These are phyloP conservation scores for Halictus rubicundus DNA, from an alignment of 1,140 invertebrate species.

Conservation along the genomic window DNA sequence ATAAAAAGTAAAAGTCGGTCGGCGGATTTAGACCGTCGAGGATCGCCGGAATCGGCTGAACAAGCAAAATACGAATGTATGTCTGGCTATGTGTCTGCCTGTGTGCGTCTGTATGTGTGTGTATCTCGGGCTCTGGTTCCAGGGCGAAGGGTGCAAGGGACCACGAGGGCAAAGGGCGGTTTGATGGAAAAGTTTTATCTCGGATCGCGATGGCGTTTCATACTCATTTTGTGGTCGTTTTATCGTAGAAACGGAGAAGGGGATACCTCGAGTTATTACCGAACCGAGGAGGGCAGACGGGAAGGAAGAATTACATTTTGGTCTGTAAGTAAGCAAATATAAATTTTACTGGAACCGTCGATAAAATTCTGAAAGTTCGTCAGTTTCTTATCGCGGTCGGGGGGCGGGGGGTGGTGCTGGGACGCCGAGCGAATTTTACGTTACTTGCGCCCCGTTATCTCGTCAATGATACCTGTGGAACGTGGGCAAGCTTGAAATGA, in stretches of 20 bases:
- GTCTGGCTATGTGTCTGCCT: too few relatives aligned
- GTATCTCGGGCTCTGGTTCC: not conserved
- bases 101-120: not conserved
- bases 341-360: constrained; percentile 29
- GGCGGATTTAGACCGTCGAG: constrained; percentile 23
- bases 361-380: constrained; percentile 40
- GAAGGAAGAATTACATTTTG: constrained; percentile 13
- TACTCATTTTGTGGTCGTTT: constrained; percentile 35
- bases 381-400: constrained; percentile 4
- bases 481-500: not conserved
- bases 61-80: constrained; percentile 16
- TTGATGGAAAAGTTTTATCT: constrained; percentile 48
- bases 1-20: constrained; percentile 11
- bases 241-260: constrained; percentile 5
- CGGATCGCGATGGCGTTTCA: constrained; percentile 32
- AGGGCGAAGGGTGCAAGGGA: not conserved
- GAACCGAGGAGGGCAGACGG: too few relatives aligned
- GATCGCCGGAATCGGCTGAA: constrained; percentile 32
- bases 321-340: constrained; percentile 39
- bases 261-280: constrained; percentile 23
- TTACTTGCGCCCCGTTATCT: not conserved
- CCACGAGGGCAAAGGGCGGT: not conserved
- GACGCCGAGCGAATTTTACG: constrained; percentile 10
- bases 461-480: not conserved
- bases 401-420: too few relatives aligned